Evolutionary conservation across 2,888 invertebrate species (phyloP).

Genomic region (Cactoblastis cactorum): DNA sequence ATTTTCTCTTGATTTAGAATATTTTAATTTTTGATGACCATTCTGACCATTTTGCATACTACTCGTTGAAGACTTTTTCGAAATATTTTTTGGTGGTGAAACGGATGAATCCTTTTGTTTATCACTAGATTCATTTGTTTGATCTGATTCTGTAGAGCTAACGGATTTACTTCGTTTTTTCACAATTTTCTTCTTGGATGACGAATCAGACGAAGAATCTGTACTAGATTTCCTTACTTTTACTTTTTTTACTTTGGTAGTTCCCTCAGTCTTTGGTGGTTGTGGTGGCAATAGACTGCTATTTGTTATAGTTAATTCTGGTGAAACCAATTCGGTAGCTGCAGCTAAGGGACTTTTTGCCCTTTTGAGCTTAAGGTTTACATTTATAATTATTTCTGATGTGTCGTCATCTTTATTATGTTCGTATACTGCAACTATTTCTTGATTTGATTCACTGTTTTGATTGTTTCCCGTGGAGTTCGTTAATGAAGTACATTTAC

Average conservation of each 20-base stretch:
- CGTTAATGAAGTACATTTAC: constrained; percentile 30
- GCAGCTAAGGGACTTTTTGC: constrained; percentile 48
- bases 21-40: constrained; percentile 49
- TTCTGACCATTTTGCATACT: constrained; percentile 52
- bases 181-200: constrained; percentile 58
- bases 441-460: constrained; percentile 40
- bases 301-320: constrained; percentile 65
- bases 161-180: constrained; percentile 67
- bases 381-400: constrained; percentile 67
- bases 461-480: constrained; percentile 25
- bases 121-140: constrained; percentile 46
- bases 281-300: constrained; percentile 68
- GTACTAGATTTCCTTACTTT: constrained; percentile 64
- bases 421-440: constrained; percentile 47
- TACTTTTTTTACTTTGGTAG: constrained; percentile 52
- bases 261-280: constrained; percentile 65
- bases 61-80: constrained; percentile 42
- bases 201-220: constrained; percentile 59
- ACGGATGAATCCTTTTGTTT: constrained; percentile 33
- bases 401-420: constrained; percentile 62
- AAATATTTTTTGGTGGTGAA: constrained; percentile 38
- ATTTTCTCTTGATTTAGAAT: constrained; percentile 64
- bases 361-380: constrained; percentile 66
- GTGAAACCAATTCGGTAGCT: constrained; percentile 53
- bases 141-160: constrained; percentile 67